These are phyloP conservation scores for Xestia ashworthii DNA, from an alignment of 2,888 invertebrate species.

Conservation along the genomic window DNA sequence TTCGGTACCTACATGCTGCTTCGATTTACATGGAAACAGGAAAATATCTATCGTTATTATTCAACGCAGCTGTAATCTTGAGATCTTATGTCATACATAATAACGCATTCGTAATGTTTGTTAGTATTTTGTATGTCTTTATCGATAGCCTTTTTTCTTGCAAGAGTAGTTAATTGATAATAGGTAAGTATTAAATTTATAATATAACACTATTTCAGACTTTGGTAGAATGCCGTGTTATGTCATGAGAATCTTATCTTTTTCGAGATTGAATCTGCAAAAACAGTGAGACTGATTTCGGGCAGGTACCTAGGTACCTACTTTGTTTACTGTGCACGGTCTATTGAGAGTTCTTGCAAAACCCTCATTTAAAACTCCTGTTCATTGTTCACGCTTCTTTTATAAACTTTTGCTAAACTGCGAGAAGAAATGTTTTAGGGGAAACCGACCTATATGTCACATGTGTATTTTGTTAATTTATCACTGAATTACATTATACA, in stretches of 20 bases:
- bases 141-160: slow-evolving; percentile 9
- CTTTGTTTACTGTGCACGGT: too few species aligned
- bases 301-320: not conserved
- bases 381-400: not conserved
- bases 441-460: too few species aligned
- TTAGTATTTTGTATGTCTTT: slow-evolving; percentile 15
- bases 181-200: not conserved
- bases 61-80: slow-evolving; percentile 24
- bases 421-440: too few species aligned
- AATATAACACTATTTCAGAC: not conserved
- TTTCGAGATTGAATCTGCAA: not conserved
- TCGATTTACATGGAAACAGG: slow-evolving; percentile 20
- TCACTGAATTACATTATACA: not conserved
- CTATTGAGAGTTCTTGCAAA: not conserved
- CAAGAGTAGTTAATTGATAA: not conserved
- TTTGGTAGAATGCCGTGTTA: not conserved
- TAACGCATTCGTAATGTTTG: slow-evolving; percentile 20
- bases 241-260: not conserved
- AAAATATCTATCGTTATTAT: slow-evolving; percentile 22
- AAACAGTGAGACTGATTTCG: not conserved
- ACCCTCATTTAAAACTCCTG: not conserved
- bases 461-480: not conserved
- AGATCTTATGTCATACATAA: slow-evolving; percentile 25
- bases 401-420: not conserved
- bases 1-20: not conserved